Evolutionary conservation across 2,797 vertebrate genomes (phyloP).

Genomic region (Crenichthys baileyi): DNA sequence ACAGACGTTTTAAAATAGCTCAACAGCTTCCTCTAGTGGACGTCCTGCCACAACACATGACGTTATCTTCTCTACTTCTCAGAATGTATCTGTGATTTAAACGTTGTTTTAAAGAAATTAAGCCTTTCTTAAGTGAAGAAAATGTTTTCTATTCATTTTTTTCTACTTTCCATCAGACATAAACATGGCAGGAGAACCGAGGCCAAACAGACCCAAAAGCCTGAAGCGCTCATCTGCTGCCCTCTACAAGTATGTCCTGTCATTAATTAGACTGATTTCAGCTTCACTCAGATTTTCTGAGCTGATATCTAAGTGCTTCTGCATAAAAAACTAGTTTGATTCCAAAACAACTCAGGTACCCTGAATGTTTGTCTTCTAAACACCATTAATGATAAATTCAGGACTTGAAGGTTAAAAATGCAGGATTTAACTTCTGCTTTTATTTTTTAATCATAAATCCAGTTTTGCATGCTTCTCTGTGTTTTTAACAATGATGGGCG

Average conservation of each 20-base stretch:
- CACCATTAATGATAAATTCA: too few species aligned
- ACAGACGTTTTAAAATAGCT: conserved; percentile 7
- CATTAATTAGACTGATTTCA: neutral
- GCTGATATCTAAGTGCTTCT: too few species aligned
- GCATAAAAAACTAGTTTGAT: too few species aligned
- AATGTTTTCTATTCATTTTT: neutral
- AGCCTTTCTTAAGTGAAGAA: neutral
- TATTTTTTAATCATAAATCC: too few species aligned
- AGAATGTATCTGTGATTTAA: neutral
- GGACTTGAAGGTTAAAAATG: too few species aligned
- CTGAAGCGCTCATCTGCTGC: conserved; percentile 89
- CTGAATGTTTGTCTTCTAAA: neutral
- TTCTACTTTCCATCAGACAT: conserved; percentile 81
- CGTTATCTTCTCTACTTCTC: neutral
- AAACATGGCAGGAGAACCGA: conserved; percentile 96
- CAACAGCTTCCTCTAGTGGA: conserved; percentile 48
- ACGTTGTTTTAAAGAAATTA: neutral
- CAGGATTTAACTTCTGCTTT: too few species aligned
- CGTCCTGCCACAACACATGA: neutral
- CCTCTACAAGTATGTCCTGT: conserved; percentile 85
- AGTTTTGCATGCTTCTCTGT: too few species aligned
- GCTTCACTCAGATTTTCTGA: neutral
- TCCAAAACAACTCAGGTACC: neutral
- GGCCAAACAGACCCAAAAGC: conserved; percentile 88
- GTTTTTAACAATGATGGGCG: too few species aligned